Conservation (phyloP, 1,140 invertebrate genomes). For the Drosophila bipectinata region DNA sequence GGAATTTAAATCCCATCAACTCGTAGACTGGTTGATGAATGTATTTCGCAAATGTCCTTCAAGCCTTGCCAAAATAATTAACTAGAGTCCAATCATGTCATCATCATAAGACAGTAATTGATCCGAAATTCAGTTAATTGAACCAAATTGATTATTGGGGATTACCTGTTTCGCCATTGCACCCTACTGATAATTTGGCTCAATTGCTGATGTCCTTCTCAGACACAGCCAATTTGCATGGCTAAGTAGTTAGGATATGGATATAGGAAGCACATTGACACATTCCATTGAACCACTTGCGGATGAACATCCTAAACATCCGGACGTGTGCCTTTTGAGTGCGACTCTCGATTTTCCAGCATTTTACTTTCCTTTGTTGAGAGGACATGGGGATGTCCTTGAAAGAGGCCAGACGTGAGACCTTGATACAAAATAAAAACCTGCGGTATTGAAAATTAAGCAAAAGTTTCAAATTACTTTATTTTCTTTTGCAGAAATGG, state of each 20-base stretch:
- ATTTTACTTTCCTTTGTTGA: conserved; percentile 25
- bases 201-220: conserved; percentile 49
- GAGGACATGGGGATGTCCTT: conserved; percentile 45
- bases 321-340: conserved; percentile 33
- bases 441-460: conserved; percentile 1
- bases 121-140: conserved; percentile 24
- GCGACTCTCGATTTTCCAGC: conserved; percentile 17
- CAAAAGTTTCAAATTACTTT: conserved; percentile 24
- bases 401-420: conserved; percentile 53
- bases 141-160: conserved; percentile 36
- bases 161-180: conserved; percentile 36
- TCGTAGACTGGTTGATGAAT: too few relatives aligned
- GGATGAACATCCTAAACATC: conserved; percentile 51
- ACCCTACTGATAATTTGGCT: conserved; percentile 50
- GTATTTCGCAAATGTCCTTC: not conserved
- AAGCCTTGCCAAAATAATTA: not conserved
- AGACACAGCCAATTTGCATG: conserved; percentile 41
- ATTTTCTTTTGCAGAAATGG: conserved; percentile 87
- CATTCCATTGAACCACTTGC: conserved; percentile 33
- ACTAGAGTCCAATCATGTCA: conserved; percentile 12
- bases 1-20: not conserved
- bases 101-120: conserved; percentile 25
- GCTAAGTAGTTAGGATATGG: conserved; percentile 20
- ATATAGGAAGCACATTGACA: conserved; percentile 13
- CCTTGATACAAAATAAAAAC: conserved; percentile 29